Conservation (phyloP, 2,888 invertebrate species). For the Iselma pallidipennis region DNA sequence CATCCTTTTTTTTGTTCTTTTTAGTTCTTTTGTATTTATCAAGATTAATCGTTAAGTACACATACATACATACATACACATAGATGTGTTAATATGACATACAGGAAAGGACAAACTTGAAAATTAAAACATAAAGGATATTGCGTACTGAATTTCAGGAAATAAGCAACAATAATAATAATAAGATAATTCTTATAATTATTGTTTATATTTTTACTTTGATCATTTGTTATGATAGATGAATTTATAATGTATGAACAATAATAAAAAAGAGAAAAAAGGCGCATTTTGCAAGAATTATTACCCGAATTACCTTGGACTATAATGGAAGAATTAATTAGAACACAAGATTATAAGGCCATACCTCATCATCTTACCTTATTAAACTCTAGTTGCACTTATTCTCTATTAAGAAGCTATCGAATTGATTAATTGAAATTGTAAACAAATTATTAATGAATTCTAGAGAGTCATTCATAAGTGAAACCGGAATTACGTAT, state of each 20-base stretch:
- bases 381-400: no score
- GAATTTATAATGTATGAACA: neutral
- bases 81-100: neutral
- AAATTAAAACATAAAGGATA: slow-evolving; percentile 10
- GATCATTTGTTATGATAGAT: slow-evolving; percentile 24
- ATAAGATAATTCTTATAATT: slow-evolving; percentile 29
- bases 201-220: slow-evolving; percentile 10
- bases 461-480: neutral
- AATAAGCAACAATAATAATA: slow-evolving; percentile 33
- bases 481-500: neutral
- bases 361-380: neutral
- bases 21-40: neutral
- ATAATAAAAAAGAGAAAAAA: neutral
- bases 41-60: no score
- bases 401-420: no score
- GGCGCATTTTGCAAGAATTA: neutral
- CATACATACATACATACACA: neutral
- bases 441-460: neutral
- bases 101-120: neutral
- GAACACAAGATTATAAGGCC: neutral
- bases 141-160: slow-evolving; percentile 29
- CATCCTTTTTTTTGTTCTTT: neutral
- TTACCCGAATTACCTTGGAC: neutral
- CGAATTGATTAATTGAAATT: neutral
- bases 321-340: neutral